Base-by-base conservation (phyloP, 1,140 invertebrate genomes). In the Varroa destructor region DNA sequence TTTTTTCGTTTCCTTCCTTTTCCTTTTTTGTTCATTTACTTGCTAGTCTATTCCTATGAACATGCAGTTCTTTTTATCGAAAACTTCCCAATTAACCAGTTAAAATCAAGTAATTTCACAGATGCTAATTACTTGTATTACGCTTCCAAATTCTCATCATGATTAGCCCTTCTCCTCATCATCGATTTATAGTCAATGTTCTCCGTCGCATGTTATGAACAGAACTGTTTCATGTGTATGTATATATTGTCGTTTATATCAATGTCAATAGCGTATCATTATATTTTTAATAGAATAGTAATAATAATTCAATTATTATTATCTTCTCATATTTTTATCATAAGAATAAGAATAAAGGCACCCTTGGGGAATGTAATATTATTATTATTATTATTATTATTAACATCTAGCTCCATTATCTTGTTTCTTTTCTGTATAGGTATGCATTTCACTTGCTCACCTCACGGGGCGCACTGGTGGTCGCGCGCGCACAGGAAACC, bases 321-420 rank as follows among this genome's bases (percentile, higher is more conserved):
- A 37, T n/a, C 2, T 2, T 67, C 3, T 40, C 40, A 40, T 40
- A 67, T 67, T 67, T 43, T 67, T 43, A 46, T 67, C 12, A 40
- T 67, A 67, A 67, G 14, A 67, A 67, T 67, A 67, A 67, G 61
- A 67, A 67, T 67, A 67, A 67, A 67, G 61, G 61, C 61, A 67
- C 61, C 61, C 61, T 67, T 67, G 61, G 61, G 61, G 61, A 67
- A 67, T 67, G 61, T 67, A 67, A 36, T 46, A 67, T 43, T 46
- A 67, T 46, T 43, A 43, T 46, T 67, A 67, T 67, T 37, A 67
- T 67, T 37, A 67, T 67, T 37, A 58, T 58, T 37, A 37, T 67
- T 37, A n/a, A 40, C 12, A 14, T 25, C 36, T 14, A 40, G 46
- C 40, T 37, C 61, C 10, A 25, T 37, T 46, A 67, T 67, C 61